Evolutionary conservation across 2,113 vertebrate species (phyloP), one percentile per base, ranked within the genome.

Genomic region (Tychaedon coryphoeus): DNA sequence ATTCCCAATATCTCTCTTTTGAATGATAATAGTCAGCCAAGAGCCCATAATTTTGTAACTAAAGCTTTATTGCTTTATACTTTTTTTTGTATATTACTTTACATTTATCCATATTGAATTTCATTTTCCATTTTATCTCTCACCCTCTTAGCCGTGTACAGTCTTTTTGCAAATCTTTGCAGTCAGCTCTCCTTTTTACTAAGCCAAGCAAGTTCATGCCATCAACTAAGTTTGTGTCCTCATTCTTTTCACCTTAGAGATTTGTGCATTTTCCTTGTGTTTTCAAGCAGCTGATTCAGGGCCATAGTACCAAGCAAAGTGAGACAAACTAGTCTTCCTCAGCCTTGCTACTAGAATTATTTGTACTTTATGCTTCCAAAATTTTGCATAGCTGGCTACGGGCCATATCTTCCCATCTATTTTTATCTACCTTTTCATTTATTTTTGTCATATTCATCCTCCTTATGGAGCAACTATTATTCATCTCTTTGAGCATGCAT

Each of bases 21-120:
- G 45, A 82, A 86, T 31, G 9, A 38, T 86, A 83, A 73, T 73
- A 88, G 33, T 51, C 42, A 51, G 60, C 71, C 24, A 23, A 38
- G 75, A 93, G 71, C 56, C 58, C 58, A 70, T 66, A 6, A 76
- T 93, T 92, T 88, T 93, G 19, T 88, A 86, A 62, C 58, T 93
- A 80, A 88, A 80, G 8, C 33, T 93, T 92, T 92, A 95, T 93
- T 95, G 51, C 75, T 80, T 83, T 83, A n/a, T 94, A 90, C 75
- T 75, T 92, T 18, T 65, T 75, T 92, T 18, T 65, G 19, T 80
- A 77, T 57, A 73, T 94, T 95, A 53, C 62, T 79, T 94, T 85
- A 65, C 50, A 79, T 93, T 92, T 87, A 92, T 90, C 34, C 50
- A 73, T 40, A 45, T 3, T 26, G 64, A 90, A 95, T 92, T 95